These are phyloP conservation scores for Orchesella cincta DNA, from an alignment of 1,140 invertebrate species.

Conservation along the genomic window DNA sequence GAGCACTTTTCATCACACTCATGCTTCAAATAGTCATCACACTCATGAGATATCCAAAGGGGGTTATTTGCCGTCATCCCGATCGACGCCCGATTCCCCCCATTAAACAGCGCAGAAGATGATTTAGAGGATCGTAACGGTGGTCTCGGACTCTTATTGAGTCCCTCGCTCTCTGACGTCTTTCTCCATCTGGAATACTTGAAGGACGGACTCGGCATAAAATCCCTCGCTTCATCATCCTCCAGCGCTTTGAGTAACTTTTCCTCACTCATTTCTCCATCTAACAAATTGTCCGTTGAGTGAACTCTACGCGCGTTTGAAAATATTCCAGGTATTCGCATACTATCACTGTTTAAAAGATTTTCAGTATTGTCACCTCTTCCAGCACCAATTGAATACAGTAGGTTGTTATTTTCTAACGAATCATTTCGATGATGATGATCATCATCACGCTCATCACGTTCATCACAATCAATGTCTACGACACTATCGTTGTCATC, in stretches of 20 bases:
- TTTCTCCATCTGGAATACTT: neutral
- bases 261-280: slow-evolving; percentile 18
- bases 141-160: slow-evolving; percentile 4
- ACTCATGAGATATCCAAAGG: neutral
- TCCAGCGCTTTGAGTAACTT: slow-evolving; percentile 3
- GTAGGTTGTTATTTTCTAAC: neutral
- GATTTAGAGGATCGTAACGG: neutral
- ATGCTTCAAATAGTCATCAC: slow-evolving; percentile 18
- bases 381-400: slow-evolving; percentile 3
- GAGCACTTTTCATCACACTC: slow-evolving; percentile 30
- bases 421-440: neutral
- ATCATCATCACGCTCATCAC: neutral
- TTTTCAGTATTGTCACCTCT: neutral
- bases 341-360: too few relatives aligned
- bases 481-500: too few relatives aligned
- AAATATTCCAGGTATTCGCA: slow-evolving; percentile 3
- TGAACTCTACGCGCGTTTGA: neutral
- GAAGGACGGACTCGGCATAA: neutral
- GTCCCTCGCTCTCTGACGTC: neutral
- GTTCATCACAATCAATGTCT: neutral
- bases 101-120: neutral
- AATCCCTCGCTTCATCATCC: slow-evolving; percentile 2
- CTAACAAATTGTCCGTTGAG: neutral
- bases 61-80: neutral
- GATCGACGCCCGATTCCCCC: neutral